Percentiles rank a stretch among this genome's conserved stretches.
Evolutionary conservation across 1,140 invertebrate species (phyloP).

Genomic region (Psix sp.): DNA sequence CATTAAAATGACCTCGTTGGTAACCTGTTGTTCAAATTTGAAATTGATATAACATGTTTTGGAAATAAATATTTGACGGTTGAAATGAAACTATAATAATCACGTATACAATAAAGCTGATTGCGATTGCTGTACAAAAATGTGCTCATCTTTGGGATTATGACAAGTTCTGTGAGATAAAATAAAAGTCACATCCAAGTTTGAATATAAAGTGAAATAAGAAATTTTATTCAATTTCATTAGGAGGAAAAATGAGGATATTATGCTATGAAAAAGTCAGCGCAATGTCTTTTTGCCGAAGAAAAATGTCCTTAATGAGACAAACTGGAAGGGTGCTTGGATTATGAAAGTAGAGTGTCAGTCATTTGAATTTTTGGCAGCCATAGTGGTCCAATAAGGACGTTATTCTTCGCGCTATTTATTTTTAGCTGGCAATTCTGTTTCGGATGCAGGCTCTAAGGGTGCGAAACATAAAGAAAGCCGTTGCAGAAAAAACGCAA

Average conservation of each 20-base stretch:
- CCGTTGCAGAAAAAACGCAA: slow-evolving; percentile 11
- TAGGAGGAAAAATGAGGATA: background rate
- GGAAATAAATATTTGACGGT: too few species aligned
- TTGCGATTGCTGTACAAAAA: too few species aligned
- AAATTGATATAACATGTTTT: too few species aligned
- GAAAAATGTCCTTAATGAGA: slow-evolving; percentile 24
- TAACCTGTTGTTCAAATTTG: too few species aligned
- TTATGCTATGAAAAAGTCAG: background rate
- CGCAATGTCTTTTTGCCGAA: background rate
- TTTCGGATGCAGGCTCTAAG: slow-evolving; percentile 10
- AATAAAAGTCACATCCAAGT: too few species aligned
- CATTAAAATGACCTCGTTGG: too few species aligned
- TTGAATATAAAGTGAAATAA: too few species aligned
- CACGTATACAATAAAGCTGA: too few species aligned
- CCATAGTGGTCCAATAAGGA: slow-evolving; percentile 40
- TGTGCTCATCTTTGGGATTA: too few species aligned
- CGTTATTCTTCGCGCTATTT: slow-evolving; percentile 50
- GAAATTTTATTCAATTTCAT: background rate
- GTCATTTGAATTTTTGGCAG: slow-evolving; percentile 33
- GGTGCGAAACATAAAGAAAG: slow-evolving; percentile 37
- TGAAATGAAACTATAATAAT: too few species aligned
- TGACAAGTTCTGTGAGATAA: too few species aligned
- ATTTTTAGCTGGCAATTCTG: slow-evolving; percentile 26
- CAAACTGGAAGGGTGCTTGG: slow-evolving; percentile 7
- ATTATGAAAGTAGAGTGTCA: background rate